Conservation (phyloP, 1,140 invertebrate species). For the Achatina immaculata region DNA sequence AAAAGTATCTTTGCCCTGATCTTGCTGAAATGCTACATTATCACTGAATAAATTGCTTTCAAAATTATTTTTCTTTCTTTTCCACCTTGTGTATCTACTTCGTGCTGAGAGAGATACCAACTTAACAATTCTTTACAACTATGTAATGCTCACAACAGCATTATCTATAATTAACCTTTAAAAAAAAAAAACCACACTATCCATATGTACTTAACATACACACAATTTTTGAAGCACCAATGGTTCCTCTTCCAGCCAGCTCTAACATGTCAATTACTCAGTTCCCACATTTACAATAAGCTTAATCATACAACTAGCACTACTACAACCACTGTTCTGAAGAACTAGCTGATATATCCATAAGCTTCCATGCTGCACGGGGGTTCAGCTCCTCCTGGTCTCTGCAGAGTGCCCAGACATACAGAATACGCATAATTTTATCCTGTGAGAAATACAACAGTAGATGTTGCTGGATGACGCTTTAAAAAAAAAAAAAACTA, state of each 20-base stretch:
- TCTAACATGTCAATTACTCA: too few relatives aligned
- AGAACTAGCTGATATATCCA: conserved; percentile 91
- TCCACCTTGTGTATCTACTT: too few relatives aligned
- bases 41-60: too few relatives aligned
- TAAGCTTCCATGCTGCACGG: conserved; percentile 93
- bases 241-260: too few relatives aligned
- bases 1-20: too few relatives aligned
- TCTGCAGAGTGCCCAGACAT: conserved; percentile 97
- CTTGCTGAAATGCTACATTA: too few relatives aligned
- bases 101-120: too few relatives aligned
- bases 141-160: too few relatives aligned
- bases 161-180: too few relatives aligned
- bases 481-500: neutral
- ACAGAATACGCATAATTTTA: conserved; percentile 94
- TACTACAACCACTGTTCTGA: conserved; percentile 88
- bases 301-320: neutral
- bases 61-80: too few relatives aligned
- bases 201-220: neutral
- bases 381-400: conserved; percentile 95
- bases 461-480: neutral
- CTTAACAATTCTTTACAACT: neutral
- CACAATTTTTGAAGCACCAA: neutral
- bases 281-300: neutral
- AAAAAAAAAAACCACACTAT: too few relatives aligned
- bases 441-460: conserved; percentile 73